These are phyloP conservation scores for Cyanocitta stelleri DNA, from an alignment of 2,113 vertebrate genomes.

Conservation along the genomic window DNA sequence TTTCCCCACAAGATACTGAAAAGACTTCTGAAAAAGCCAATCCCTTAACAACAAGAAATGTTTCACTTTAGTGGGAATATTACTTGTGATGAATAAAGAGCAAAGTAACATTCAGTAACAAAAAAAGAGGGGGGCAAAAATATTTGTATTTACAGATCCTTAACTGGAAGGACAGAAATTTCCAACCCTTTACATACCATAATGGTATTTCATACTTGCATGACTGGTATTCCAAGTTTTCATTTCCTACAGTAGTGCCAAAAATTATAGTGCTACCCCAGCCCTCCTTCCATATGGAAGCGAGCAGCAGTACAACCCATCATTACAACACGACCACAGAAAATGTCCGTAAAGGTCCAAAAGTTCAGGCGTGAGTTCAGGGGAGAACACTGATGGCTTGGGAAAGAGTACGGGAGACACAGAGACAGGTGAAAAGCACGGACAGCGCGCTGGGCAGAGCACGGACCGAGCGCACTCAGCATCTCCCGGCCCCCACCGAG, in stretches of 20 bases:
- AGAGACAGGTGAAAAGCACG: neutral
- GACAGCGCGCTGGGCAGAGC: accelerated
- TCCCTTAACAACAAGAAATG: neutral
- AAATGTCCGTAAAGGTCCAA: neutral
- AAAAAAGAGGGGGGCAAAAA: neutral
- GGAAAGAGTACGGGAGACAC: neutral
- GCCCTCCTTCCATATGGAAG: slow-evolving; percentile 28
- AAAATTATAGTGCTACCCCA: slow-evolving; percentile 23
- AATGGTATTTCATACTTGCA: slow-evolving; percentile 9
- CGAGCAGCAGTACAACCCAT: neutral
- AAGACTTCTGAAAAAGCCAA: neutral
- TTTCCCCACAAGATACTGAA: accelerated
- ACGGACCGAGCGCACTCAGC: neutral
- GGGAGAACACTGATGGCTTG: accelerated
- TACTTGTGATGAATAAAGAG: neutral
- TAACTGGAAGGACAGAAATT: slow-evolving; percentile 1
- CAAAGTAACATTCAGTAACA: neutral
- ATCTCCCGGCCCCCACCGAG: neutral
- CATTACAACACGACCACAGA: neutral
- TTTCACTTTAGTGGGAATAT: neutral
- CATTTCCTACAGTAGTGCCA: neutral
- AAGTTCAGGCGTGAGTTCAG: neutral
- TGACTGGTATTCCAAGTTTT: slow-evolving; percentile 45
- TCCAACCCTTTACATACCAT: slow-evolving; percentile 8
- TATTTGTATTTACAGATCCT: neutral